Conservation (phyloP, 2,888 invertebrate species). For the Oxyscelio sp. region DNA sequence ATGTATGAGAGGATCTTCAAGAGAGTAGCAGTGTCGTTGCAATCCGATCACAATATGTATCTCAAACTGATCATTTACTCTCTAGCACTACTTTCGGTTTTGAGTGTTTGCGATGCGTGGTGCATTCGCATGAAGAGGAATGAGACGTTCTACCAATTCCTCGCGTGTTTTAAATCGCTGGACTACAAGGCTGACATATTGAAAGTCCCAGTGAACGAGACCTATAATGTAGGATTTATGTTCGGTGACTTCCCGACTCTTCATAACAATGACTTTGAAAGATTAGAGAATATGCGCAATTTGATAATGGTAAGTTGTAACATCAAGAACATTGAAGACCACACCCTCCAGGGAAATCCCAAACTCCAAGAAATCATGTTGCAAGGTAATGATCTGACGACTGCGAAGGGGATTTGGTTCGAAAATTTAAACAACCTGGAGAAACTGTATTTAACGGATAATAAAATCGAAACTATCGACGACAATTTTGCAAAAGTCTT, state of each 20-base stretch:
- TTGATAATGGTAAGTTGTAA: background rate
- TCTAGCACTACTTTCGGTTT: too few relatives aligned
- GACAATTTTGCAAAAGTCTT: conserved; percentile 42
- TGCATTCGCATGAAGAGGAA: too few relatives aligned
- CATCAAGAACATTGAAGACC: conserved; percentile 30
- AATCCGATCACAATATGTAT: too few relatives aligned
- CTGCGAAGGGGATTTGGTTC: conserved; percentile 48
- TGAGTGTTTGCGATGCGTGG: too few relatives aligned
- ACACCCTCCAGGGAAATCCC: conserved; percentile 30
- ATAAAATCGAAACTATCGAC: conserved; percentile 34
- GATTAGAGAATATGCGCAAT: background rate
- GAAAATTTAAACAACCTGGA: conserved; percentile 20
- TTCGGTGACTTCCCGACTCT: conserved; percentile 1
- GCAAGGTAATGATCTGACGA: conserved; percentile 12
- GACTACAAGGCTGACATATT: conserved; percentile 5
- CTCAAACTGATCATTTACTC: too few relatives aligned
- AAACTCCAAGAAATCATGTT: background rate
- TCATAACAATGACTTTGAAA: conserved; percentile 4
- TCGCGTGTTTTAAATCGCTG: conserved; percentile 21
- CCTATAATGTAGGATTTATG: background rate
- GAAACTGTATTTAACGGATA: background rate
- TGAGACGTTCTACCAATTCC: too few relatives aligned
- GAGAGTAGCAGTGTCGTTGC: too few relatives aligned
- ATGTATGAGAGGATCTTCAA: too few relatives aligned
- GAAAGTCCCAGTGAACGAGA: conserved; percentile 25